Percentiles rank a stretch among this genome's conserved stretches.
Evolutionary conservation across 2,113 vertebrate genomes (phyloP).

Genomic region (Sphyrna mokarran): DNA sequence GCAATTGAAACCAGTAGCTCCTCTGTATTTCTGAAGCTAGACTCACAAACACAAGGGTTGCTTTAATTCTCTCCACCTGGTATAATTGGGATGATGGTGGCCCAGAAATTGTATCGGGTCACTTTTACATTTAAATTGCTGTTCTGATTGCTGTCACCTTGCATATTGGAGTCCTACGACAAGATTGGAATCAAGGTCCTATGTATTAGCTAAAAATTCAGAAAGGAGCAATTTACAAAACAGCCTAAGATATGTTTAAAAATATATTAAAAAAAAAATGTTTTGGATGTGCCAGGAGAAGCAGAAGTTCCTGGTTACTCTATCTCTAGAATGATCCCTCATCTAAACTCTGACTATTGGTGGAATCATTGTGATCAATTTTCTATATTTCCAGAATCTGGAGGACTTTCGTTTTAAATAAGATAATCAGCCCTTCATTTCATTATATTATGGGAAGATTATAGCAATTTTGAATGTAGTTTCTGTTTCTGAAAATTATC

Average conservation of each 20-base stretch:
- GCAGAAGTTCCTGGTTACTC: neutral
- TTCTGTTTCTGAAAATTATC: neutral
- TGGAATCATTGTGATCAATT: neutral
- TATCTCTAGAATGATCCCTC: too few relatives aligned
- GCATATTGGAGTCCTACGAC: neutral
- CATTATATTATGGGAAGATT: neutral
- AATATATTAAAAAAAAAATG: neutral
- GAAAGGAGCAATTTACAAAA: neutral
- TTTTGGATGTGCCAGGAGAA: neutral
- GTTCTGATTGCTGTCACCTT: neutral
- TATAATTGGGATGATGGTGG: neutral
- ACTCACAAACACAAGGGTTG: neutral
- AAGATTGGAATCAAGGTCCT: neutral
- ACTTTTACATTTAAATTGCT: neutral
- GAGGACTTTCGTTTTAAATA: neutral
- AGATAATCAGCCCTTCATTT: neutral
- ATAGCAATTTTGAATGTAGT: neutral
- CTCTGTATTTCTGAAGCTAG: neutral
- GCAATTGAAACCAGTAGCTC: neutral
- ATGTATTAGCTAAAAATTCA: neutral
- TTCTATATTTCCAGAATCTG: neutral
- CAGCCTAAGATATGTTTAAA: neutral
- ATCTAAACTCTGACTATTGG: neutral
- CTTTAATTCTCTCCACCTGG: neutral
- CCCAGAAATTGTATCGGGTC: neutral